Evolutionary conservation across 2,797 vertebrate genomes (phyloP), one percentile per base, ranked within the genome.

Genomic region (Borostomias antarcticus): DNA sequence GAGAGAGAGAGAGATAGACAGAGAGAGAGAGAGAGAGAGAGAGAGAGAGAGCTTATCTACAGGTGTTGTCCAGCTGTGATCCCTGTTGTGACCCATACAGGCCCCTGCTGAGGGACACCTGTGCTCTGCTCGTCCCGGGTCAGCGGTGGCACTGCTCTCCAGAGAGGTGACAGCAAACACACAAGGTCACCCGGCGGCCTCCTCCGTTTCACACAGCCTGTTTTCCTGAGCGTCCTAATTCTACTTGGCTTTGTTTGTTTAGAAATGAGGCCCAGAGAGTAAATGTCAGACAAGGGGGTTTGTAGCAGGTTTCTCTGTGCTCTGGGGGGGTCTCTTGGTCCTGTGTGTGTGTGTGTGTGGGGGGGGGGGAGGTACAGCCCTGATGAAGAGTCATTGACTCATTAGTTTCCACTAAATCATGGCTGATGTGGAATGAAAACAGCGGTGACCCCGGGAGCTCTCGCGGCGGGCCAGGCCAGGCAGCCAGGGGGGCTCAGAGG

Each of bases 341-440:
- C 48, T 50, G 19, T 58, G 58, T 68, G 23, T 3, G 11, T 69
- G 69, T 43, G 68, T 62, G n/a, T n/a, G n/a, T n/a, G n/a, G n/a
- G n/a, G n/a, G n/a, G n/a, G n/a, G n/a, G n/a, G n/a, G n/a, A 51
- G 56, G 80, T 57, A 40, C 58, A 66, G 33, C 69, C 45, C 56
- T 85, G 83, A 90, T 78, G 78, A 84, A 88, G 86, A 90, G 71
- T 81, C 88, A 89, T n/a, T 86, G 81, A 74, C 60, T 85, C 77
- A 84, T 87, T 85, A 84, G 76, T 72, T 69, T 76, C 78, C 73
- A 77, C 80, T 85, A 79, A 89, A 88, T 89, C 85, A 83, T 64
- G 69, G 64, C 68, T 87, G 86, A 89, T 84, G 87, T 77, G 74
- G 76, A 85, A 78, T 67, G 84, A 91, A 93, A 92, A 91, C 89